These are phyloP conservation scores for Drosophila grimshawi DNA, from an alignment of 1,140 invertebrate genomes.

Conservation along the genomic window DNA sequence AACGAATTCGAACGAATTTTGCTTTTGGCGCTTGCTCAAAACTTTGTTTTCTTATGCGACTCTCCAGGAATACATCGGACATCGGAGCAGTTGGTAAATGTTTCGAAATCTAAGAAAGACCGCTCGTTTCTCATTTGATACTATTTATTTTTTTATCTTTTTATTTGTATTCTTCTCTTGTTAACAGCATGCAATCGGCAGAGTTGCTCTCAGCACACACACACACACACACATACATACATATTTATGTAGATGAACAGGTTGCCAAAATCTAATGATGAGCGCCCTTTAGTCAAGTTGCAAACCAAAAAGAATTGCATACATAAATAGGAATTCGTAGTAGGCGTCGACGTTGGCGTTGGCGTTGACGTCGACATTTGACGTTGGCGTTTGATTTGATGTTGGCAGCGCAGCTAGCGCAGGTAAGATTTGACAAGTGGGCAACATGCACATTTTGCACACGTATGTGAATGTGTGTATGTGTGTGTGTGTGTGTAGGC, in stretches of 20 bases:
- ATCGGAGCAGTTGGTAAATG: too few species aligned
- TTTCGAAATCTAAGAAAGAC: too few species aligned
- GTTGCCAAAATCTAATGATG: slow-evolving; percentile 55
- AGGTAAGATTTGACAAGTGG: slow-evolving; percentile 72
- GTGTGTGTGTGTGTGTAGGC: slow-evolving; percentile 36
- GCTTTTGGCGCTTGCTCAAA: too few species aligned
- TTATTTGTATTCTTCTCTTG: too few species aligned
- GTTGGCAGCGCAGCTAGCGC: slow-evolving; percentile 17
- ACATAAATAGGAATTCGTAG: slow-evolving; percentile 15
- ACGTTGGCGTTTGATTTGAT: slow-evolving; percentile 31
- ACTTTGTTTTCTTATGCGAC: too few species aligned
- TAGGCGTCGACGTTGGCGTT: slow-evolving; percentile 24
- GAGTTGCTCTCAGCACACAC: too few species aligned
- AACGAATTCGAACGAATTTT: too few species aligned
- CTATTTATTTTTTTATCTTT: too few species aligned
- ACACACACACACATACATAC: background rate
- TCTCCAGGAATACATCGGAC: too few species aligned
- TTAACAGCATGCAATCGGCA: too few species aligned
- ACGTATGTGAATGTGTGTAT: background rate
- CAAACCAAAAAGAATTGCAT: slow-evolving; percentile 7
- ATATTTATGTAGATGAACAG: slow-evolving; percentile 48
- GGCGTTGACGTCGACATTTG: slow-evolving; percentile 16
- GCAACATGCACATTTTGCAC: slow-evolving; percentile 27
- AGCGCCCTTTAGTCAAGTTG: slow-evolving; percentile 32
- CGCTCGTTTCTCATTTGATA: too few species aligned